Evolutionary conservation across 2,113 vertebrate genomes (phyloP).

Genomic region (Gymnogyps californianus): DNA sequence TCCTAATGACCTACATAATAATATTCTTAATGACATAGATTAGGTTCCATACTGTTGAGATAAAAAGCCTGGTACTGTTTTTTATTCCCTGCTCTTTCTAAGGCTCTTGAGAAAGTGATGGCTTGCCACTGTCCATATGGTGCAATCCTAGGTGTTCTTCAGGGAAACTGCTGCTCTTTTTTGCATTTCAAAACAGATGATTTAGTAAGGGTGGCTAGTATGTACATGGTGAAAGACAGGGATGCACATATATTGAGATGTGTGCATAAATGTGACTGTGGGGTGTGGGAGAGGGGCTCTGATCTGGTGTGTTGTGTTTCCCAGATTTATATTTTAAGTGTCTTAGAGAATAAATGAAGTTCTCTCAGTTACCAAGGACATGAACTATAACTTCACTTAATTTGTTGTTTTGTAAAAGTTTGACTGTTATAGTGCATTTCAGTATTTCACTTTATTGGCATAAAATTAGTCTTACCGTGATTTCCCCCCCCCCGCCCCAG

Average conservation of each 20-base stretch:
- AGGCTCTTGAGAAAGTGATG: not conserved
- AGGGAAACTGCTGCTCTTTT: not conserved
- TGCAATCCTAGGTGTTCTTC: not conserved
- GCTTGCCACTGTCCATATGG: not conserved
- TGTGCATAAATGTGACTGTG: not conserved
- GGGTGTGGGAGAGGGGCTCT: not conserved
- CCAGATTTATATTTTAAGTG: not conserved
- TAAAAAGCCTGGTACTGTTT: not conserved
- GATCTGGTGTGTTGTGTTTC: not conserved
- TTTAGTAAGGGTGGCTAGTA: not conserved
- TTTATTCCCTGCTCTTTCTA: not conserved
- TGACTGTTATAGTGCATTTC: not conserved
- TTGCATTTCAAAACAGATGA: not conserved
- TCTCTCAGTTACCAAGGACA: not conserved
- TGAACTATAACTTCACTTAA: not conserved
- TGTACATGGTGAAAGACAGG: not conserved
- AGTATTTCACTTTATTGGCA: not conserved
- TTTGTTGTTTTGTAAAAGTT: not conserved
- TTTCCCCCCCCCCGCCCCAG: accelerated
- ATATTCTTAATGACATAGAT: not conserved
- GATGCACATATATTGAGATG: not conserved
- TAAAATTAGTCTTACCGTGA: not conserved
- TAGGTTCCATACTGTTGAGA: not conserved
- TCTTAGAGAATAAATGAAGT: not conserved
- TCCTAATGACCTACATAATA: not conserved